A percentile compares a stretch with the other conserved stretches of the same genome.
These are phyloP conservation scores for Poeciliopsis retropinna DNA, from an alignment of 2,113 vertebrate genomes.

Conservation along the genomic window DNA sequence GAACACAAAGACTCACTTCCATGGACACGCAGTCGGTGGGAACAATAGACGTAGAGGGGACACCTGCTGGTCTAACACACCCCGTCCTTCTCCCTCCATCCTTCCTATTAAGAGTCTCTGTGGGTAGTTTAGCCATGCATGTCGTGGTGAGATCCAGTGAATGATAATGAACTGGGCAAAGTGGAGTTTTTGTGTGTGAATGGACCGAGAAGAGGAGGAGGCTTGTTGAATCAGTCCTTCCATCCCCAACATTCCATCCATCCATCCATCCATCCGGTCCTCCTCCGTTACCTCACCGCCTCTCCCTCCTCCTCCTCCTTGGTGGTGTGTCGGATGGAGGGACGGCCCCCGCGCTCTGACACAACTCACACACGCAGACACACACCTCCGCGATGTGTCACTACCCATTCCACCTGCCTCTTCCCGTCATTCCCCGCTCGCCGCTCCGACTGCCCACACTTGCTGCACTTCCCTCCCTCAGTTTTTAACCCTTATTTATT, in stretches of 20 bases:
- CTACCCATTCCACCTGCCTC: conserved; percentile 68
- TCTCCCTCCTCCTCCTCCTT: conserved; percentile 31
- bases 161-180: conserved; percentile 76
- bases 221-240: conserved; percentile 66
- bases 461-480: conserved; percentile 22
- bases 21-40: conserved; percentile 19
- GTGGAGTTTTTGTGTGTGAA: conserved; percentile 33
- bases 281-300: conserved; percentile 53
- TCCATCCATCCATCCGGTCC: conserved; percentile 36
- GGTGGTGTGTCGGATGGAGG: conserved; percentile 48
- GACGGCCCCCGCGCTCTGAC: conserved; percentile 65
- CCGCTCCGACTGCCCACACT: conserved; percentile 66
- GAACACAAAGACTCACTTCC: conserved; percentile 1
- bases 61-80: conserved; percentile 72
- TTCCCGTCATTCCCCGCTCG: conserved; percentile 54
- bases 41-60: conserved; percentile 67
- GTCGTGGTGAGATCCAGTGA: conserved; percentile 76
- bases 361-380: conserved; percentile 63
- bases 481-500: conserved; percentile 8
- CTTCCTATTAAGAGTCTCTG: conserved; percentile 75
- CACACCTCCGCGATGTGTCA: conserved; percentile 75
- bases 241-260: conserved; percentile 33
- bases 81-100: conserved; percentile 1
- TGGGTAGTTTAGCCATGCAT: conserved; percentile 79
- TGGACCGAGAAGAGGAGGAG: conserved; percentile 37